Conservation (phyloP, 2,113 vertebrate species). For the Sinocyclocheilus anophthalmus region DNA sequence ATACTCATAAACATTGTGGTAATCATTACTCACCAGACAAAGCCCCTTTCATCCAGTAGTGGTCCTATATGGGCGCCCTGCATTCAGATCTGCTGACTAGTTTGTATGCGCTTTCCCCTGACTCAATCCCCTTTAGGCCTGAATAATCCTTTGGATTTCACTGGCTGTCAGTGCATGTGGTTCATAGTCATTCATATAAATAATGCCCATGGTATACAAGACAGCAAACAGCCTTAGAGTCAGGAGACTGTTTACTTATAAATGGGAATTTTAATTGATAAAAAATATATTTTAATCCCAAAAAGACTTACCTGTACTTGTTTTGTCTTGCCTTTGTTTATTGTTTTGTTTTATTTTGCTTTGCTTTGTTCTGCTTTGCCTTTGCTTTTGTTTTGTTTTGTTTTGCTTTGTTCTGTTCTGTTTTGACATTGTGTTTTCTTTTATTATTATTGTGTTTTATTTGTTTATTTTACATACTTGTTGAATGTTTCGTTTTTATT, state of each 20-base stretch:
- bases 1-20: background rate
- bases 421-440: background rate
- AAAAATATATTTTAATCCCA: background rate
- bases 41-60: background rate
- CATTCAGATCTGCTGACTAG: conserved; percentile 62
- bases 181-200: background rate
- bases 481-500: background rate
- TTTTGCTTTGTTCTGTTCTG: background rate
- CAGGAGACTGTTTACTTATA: background rate
- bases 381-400: background rate
- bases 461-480: background rate
- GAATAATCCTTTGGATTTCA: conserved; percentile 71
- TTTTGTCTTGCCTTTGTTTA: no score
- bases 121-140: conserved; percentile 70
- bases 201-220: background rate
- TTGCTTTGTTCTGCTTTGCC: no score
- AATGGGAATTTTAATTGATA: background rate
- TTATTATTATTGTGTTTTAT: background rate
- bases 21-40: conserved; percentile 54
- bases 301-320: background rate
- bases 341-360: background rate
- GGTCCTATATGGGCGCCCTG: conserved; percentile 32
- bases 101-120: conserved; percentile 55
- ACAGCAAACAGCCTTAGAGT: background rate
- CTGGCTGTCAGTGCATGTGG: conserved; percentile 54